Percentiles rank a stretch among this genome's conserved stretches.
Evolutionary conservation across 2,797 vertebrate species (phyloP).

Genomic region (Orientallactaga sibirica): DNA sequence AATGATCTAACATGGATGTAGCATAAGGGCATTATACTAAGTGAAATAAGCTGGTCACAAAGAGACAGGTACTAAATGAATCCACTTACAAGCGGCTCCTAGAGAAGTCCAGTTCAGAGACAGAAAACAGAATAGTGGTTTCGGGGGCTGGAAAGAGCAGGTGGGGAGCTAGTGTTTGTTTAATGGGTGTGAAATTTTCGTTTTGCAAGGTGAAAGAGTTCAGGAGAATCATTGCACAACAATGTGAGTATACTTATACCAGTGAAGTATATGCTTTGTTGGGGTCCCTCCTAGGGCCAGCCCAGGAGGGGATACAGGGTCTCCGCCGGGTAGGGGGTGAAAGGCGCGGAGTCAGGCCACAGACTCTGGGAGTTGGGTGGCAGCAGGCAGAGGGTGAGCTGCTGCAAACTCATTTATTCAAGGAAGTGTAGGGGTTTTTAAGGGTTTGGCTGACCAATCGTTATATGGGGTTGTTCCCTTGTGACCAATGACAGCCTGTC

Average conservation of each 20-base stretch:
- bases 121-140: not conserved
- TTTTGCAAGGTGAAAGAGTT: not conserved
- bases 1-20: not conserved
- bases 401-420: no score
- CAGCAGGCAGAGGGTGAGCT: no score
- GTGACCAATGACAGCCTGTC: no score
- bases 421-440: no score
- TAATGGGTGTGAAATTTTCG: not conserved
- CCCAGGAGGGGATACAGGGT: no score
- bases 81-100: not conserved
- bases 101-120: not conserved
- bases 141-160: not conserved
- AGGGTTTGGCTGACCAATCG: no score
- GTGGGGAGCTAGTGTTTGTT: not conserved
- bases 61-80: not conserved
- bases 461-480: no score
- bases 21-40: not conserved
- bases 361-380: no score
- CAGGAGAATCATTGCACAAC: not conserved
- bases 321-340: no score
- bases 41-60: slow-evolving; percentile 1
- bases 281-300: no score
- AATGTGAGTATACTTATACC: not conserved
- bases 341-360: no score
- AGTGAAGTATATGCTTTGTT: not conserved